These are phyloP conservation scores for Synergus itoensis DNA, from an alignment of 2,888 invertebrate species.

Conservation along the genomic window DNA sequence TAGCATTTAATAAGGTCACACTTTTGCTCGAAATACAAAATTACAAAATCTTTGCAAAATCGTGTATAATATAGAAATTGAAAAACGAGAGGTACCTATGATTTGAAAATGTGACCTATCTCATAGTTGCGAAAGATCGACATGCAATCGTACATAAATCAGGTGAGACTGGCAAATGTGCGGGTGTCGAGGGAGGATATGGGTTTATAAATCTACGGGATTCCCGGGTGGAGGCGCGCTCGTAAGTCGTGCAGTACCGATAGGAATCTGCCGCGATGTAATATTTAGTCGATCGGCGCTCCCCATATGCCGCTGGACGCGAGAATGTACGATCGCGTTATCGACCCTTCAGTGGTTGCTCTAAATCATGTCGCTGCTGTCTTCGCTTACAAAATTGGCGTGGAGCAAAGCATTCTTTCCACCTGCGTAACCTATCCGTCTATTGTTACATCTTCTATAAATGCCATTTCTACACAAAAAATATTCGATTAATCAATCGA, in stretches of 20 bases:
- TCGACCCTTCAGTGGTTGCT: conserved; percentile 4
- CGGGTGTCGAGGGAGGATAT: conserved; percentile 29
- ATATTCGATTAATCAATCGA: too few species aligned
- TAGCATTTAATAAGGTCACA: neutral
- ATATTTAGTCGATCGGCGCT: conserved; percentile 68
- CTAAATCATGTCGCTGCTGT: neutral
- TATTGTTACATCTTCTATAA: neutral
- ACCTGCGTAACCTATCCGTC: neutral
- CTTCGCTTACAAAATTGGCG: neutral
- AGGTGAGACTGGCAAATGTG: conserved; percentile 30
- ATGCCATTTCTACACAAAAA: too few species aligned
- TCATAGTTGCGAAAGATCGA: neutral
- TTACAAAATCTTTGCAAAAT: too few species aligned
- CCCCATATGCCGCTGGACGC: conserved; percentile 64
- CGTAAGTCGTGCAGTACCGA: conserved; percentile 62
- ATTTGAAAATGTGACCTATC: neutral
- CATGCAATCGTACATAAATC: neutral
- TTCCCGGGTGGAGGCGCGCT: conserved; percentile 44
- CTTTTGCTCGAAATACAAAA: too few species aligned
- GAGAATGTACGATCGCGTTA: conserved; percentile 50
- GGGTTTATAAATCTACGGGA: conserved; percentile 27
- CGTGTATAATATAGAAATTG: neutral
- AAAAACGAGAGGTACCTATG: neutral
- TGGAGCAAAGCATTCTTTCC: neutral
- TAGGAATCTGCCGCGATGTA: conserved; percentile 67